Evolutionary conservation across 1,140 invertebrate species (phyloP).

Genomic region (Tetramorium simillimum): DNA sequence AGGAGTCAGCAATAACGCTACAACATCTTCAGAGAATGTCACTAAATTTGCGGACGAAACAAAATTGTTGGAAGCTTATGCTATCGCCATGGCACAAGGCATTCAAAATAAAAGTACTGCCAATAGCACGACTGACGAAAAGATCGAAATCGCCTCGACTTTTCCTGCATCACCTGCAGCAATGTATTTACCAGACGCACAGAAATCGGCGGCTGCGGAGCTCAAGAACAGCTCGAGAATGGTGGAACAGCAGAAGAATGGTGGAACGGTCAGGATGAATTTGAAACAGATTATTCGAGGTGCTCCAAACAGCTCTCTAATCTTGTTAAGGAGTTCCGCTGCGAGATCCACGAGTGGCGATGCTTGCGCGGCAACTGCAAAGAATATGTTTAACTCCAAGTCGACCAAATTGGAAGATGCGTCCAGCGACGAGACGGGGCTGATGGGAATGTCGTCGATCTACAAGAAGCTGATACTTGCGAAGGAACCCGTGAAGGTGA

Average conservation of each 20-base stretch:
- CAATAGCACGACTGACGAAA: neutral
- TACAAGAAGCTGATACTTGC: constrained; percentile 62
- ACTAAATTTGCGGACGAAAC: constrained; percentile 42
- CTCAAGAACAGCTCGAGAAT: neutral
- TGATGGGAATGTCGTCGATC: constrained; percentile 72
- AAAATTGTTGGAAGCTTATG: constrained; percentile 47
- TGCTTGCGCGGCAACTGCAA: neutral
- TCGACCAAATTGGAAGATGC: constrained; percentile 56
- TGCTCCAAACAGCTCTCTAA: constrained; percentile 58
- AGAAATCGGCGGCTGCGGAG: neutral
- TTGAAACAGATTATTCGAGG: constrained; percentile 60
- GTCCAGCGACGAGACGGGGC: constrained; percentile 62
- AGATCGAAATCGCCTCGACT: neutral
- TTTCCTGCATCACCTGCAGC: constrained; percentile 1
- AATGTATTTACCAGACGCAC: neutral
- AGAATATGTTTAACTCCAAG: constrained; percentile 9
- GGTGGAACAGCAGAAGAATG: too few relatives aligned
- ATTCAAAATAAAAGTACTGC: constrained; percentile 9
- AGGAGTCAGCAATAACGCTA: neutral
- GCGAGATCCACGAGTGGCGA: constrained; percentile 5
- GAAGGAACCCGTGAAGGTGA: neutral
- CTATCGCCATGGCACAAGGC: constrained; percentile 38
- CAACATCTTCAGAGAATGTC: neutral
- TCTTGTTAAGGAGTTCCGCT: constrained; percentile 51
- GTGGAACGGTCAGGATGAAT: constrained; percentile 39